Conservation (phyloP, 2,888 invertebrate species). For the Apotomis betuletana region DNA sequence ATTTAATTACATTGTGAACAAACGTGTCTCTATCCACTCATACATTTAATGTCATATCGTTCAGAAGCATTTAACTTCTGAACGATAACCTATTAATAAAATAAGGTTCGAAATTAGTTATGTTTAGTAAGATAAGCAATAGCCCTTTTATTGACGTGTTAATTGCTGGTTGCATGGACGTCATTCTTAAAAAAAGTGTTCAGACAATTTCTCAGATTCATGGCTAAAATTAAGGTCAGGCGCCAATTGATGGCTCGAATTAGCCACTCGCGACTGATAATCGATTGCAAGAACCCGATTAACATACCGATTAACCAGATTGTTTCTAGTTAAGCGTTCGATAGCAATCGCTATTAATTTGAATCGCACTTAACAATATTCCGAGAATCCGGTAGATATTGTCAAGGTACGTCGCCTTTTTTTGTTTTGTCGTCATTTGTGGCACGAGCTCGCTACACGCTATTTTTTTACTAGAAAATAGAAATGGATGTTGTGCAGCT, state of each 20-base stretch:
- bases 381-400: not conserved
- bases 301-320: constrained; percentile 4
- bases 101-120: too few relatives aligned
- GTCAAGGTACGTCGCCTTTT: not conserved
- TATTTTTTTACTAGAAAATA: not conserved
- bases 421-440: not conserved
- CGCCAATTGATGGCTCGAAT: not conserved
- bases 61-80: too few relatives aligned
- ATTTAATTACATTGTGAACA: too few relatives aligned
- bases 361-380: not conserved
- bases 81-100: too few relatives aligned
- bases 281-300: constrained; percentile 11
- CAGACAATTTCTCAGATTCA: too few relatives aligned
- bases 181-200: too few relatives aligned
- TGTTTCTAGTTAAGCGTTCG: not conserved
- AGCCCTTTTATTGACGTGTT: too few relatives aligned
- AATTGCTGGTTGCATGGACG: too few relatives aligned
- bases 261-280: constrained; percentile 3
- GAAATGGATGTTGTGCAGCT: not conserved
- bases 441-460: not conserved
- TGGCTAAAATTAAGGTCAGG: constrained; percentile 2
- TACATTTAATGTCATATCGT: too few relatives aligned
- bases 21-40: too few relatives aligned
- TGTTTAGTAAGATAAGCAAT: too few relatives aligned
- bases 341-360: not conserved